Evolutionary conservation across 2,113 vertebrate species (phyloP).

Genomic region (Gila orcuttii): DNA sequence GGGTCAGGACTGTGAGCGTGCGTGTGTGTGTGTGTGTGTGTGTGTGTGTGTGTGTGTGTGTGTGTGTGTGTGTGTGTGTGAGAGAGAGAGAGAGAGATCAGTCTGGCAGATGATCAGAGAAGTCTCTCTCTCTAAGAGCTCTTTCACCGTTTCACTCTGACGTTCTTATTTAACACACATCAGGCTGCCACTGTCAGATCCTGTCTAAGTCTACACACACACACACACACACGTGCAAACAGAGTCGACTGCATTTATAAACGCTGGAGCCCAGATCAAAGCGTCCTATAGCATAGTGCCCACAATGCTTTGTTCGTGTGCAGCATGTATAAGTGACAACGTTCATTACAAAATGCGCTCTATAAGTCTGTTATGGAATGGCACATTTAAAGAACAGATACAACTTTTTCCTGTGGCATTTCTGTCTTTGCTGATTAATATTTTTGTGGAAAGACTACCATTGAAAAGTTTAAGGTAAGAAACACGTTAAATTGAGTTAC

Average conservation of each 20-base stretch:
- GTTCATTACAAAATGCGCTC: neutral
- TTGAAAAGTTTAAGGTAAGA: too few species aligned
- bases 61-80: neutral
- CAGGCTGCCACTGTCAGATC: slow-evolving; percentile 31
- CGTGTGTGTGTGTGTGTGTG: neutral
- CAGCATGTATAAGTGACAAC: neutral
- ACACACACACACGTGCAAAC: neutral
- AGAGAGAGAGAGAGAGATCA: neutral
- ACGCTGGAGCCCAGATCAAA: slow-evolving; percentile 24
- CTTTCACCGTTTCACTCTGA: slow-evolving; percentile 28
- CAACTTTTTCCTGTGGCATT: too few species aligned
- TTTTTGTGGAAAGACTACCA: too few species aligned
- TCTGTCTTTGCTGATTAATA: too few species aligned
- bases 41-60: slow-evolving; percentile 9
- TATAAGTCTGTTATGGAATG: neutral
- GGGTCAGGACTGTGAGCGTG: slow-evolving; percentile 14
- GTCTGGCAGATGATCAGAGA: slow-evolving; percentile 44
- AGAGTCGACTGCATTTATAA: neutral
- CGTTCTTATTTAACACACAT: slow-evolving; percentile 43
- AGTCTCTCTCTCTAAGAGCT: slow-evolving; percentile 29
- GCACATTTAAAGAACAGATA: too few species aligned
- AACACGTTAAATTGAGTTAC: too few species aligned
- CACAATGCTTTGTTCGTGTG: neutral
- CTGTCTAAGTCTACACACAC: slow-evolving; percentile 28
- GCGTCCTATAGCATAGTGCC: neutral